Evolutionary conservation across 2,797 vertebrate genomes (phyloP).

Genomic region (Characodon lateralis): DNA sequence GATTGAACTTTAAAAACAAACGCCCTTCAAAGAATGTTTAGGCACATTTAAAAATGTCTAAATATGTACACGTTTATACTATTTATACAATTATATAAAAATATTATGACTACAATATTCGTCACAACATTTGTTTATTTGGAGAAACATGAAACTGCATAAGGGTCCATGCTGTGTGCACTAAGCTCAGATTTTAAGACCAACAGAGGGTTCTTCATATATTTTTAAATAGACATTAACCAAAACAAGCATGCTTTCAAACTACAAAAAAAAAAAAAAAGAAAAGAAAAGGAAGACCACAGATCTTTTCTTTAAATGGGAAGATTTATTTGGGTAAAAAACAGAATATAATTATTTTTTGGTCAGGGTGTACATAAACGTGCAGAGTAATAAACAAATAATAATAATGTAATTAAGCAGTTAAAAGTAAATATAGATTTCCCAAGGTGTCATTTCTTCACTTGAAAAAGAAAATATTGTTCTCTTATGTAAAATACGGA

Average conservation of each 20-base stretch:
- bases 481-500: background rate
- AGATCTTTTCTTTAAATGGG: background rate
- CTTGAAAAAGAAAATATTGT: background rate
- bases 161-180: background rate
- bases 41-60: background rate
- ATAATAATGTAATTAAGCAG: too few relatives aligned
- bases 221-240: background rate
- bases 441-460: background rate
- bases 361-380: background rate
- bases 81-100: too few relatives aligned
- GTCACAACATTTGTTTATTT: background rate
- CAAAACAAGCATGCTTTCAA: background rate
- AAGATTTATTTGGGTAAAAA: background rate
- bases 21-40: background rate
- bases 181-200: slow-evolving; percentile 19
- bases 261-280: background rate
- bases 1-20: background rate
- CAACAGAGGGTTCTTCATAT: slow-evolving; percentile 57
- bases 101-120: background rate
- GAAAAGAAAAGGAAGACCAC: too few relatives aligned
- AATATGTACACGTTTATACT: background rate
- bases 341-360: background rate
- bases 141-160: background rate
- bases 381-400: background rate
- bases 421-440: too few relatives aligned